Evolutionary conservation across 2,888 invertebrate species (phyloP).

Genomic region (Coecobrya sp.): DNA sequence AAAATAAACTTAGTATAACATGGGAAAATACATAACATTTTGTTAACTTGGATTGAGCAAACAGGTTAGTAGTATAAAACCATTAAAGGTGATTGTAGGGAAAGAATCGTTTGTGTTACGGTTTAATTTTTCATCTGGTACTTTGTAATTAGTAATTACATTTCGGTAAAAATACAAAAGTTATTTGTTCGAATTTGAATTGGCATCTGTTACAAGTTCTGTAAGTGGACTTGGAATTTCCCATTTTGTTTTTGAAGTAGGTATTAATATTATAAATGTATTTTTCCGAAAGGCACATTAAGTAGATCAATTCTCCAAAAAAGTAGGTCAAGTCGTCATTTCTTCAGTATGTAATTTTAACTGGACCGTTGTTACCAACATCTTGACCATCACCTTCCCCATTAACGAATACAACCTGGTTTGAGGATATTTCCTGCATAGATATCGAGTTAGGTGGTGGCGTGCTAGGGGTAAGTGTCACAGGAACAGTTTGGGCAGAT

Average conservation of each 20-base stretch:
- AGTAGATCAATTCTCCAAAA: slow-evolving; percentile 3
- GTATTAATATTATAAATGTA: neutral
- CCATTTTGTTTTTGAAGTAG: neutral
- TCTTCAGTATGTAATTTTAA: slow-evolving; percentile 11
- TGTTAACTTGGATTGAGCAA: slow-evolving; percentile 14
- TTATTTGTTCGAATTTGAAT: slow-evolving; percentile 1
- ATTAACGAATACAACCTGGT: neutral
- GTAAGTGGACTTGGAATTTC: slow-evolving; percentile 13
- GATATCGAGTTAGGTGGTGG: slow-evolving; percentile 23
- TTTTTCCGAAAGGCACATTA: slow-evolving; percentile 47
- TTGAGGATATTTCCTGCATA: slow-evolving; percentile 52
- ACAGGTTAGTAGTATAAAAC: neutral
- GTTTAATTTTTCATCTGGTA: neutral
- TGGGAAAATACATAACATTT: neutral
- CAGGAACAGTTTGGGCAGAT: slow-evolving; percentile 68
- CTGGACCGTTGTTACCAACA: neutral
- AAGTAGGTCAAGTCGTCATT: neutral
- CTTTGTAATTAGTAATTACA: neutral
- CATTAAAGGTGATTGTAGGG: neutral
- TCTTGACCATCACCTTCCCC: neutral
- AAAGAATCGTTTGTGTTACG: neutral
- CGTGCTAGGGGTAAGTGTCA: slow-evolving; percentile 59
- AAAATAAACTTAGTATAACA: neutral
- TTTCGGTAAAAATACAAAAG: slow-evolving; percentile 16
- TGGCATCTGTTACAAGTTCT: slow-evolving; percentile 68